Evolutionary conservation across 2,797 vertebrate genomes (phyloP).

Genomic region (Pseudochirops corinnae): DNA sequence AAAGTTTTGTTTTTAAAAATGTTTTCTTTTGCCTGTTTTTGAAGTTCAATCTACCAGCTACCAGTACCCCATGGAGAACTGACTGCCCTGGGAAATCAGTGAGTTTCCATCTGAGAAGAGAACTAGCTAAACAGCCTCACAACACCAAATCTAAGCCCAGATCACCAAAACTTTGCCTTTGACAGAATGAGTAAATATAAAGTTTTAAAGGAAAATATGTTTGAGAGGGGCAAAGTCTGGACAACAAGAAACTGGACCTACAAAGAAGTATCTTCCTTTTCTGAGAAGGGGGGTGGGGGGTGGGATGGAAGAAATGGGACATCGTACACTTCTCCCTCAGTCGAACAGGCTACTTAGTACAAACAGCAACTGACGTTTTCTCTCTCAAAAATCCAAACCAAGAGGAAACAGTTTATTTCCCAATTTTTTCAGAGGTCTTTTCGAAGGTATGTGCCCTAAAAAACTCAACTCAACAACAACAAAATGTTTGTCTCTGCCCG

Average conservation of each 20-base stretch:
- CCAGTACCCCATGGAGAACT: background rate
- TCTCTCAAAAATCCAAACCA: background rate
- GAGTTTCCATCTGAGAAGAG: rapidly evolving
- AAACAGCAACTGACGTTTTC: background rate
- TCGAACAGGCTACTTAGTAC: background rate
- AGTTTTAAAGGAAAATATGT: background rate
- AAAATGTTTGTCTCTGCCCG: background rate
- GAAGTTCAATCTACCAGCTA: background rate
- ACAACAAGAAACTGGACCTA: background rate
- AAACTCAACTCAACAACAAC: background rate
- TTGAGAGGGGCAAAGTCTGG: slow-evolving; percentile 14
- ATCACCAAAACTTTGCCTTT: background rate
- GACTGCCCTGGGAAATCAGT: background rate
- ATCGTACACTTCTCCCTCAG: background rate
- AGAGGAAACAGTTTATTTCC: background rate
- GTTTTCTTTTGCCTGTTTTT: background rate
- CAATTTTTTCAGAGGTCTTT: background rate
- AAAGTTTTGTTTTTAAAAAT: background rate
- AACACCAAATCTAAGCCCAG: rapidly evolving
- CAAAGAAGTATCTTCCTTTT: rapidly evolving
- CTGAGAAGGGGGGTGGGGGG: background rate
- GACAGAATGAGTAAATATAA: background rate
- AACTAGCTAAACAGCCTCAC: background rate
- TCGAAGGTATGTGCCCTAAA: rapidly evolving
- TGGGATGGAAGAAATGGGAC: background rate